Evolutionary conservation across 2,888 invertebrate species (phyloP).

Genomic region (Epiblema foenella): DNA sequence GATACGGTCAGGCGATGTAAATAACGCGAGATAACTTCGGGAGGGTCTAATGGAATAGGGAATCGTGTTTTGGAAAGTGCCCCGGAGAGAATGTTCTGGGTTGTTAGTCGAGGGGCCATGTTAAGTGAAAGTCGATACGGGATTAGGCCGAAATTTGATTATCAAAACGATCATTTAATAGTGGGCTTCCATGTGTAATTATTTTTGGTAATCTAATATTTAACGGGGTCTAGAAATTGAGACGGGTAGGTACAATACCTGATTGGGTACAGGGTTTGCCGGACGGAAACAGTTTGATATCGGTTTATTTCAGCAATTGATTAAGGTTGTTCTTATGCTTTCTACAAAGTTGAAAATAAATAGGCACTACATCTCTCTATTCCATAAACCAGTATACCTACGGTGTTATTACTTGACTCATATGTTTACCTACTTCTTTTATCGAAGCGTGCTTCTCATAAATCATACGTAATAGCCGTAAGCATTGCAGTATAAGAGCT

Average conservation of each 20-base stretch:
- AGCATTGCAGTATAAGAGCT: too few relatives aligned
- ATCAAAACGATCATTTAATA: slow-evolving; percentile 65
- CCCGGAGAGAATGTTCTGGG: slow-evolving; percentile 78
- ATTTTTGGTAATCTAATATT: slow-evolving; percentile 41
- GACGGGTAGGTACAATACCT: slow-evolving; percentile 13
- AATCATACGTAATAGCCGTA: too few relatives aligned
- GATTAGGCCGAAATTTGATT: slow-evolving; percentile 78
- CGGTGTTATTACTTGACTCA: too few relatives aligned
- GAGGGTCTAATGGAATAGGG: slow-evolving; percentile 84
- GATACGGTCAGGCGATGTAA: slow-evolving; percentile 84
- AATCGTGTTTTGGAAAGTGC: slow-evolving; percentile 82
- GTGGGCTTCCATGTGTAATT: slow-evolving; percentile 48
- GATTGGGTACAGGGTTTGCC: neutral
- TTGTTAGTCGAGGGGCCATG: slow-evolving; percentile 71
- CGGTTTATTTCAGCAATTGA: neutral
- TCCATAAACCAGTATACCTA: too few relatives aligned
- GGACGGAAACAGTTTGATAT: neutral
- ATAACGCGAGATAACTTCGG: slow-evolving; percentile 83
- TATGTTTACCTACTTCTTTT: too few relatives aligned
- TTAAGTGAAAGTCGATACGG: slow-evolving; percentile 81
- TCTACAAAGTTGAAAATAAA: too few relatives aligned
- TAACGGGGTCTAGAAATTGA: slow-evolving; percentile 14
- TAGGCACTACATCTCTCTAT: too few relatives aligned
- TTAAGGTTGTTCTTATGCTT: too few relatives aligned
- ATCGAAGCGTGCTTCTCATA: too few relatives aligned